These are phyloP conservation scores for Drosophila vallismaia DNA, from an alignment of 2,888 invertebrate species.

Conservation along the genomic window DNA sequence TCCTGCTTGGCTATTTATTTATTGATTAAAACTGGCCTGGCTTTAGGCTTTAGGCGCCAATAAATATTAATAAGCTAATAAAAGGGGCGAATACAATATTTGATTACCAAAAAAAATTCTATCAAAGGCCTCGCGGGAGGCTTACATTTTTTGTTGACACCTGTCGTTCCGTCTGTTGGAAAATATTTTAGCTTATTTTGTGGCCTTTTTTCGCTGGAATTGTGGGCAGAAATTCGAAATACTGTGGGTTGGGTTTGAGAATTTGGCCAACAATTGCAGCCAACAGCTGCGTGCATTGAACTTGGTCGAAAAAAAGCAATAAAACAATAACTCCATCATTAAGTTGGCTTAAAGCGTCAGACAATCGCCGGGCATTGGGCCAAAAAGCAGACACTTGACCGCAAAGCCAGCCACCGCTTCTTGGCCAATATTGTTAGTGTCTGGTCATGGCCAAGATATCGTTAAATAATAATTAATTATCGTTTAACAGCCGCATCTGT, in stretches of 20 bases:
- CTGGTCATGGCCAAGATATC: conserved; percentile 44
- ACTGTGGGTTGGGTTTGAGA: conserved; percentile 31
- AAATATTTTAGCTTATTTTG: conserved; percentile 56
- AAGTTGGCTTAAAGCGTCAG: conserved; percentile 25
- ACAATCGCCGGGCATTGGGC: conserved; percentile 42
- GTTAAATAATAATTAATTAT: conserved; percentile 59
- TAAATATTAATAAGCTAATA: conserved; percentile 46
- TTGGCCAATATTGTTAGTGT: conserved; percentile 29
- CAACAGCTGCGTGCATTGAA: conserved; percentile 55
- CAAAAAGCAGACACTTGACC: conserved; percentile 40
- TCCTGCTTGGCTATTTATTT: conserved; percentile 25
- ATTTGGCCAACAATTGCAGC: conserved; percentile 41
- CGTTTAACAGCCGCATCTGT: conserved; percentile 50
- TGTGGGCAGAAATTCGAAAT: conserved; percentile 32
- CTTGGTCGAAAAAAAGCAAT: conserved; percentile 35
- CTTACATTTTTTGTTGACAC: conserved; percentile 55
- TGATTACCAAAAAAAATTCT: neutral
- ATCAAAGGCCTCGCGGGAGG: too few species aligned
- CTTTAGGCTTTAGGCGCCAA: conserved; percentile 27
- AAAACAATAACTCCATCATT: conserved; percentile 32
- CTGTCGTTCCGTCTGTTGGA: conserved; percentile 60
- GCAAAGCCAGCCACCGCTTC: conserved; percentile 22
- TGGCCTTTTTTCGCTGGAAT: conserved; percentile 39
- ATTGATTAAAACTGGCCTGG: conserved; percentile 26
- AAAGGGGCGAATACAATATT: conserved; percentile 30